Percentiles rank a stretch among this genome's conserved stretches.
Evolutionary conservation across 1,140 invertebrate species (phyloP).

Genomic region (Steinernema khuongi): DNA sequence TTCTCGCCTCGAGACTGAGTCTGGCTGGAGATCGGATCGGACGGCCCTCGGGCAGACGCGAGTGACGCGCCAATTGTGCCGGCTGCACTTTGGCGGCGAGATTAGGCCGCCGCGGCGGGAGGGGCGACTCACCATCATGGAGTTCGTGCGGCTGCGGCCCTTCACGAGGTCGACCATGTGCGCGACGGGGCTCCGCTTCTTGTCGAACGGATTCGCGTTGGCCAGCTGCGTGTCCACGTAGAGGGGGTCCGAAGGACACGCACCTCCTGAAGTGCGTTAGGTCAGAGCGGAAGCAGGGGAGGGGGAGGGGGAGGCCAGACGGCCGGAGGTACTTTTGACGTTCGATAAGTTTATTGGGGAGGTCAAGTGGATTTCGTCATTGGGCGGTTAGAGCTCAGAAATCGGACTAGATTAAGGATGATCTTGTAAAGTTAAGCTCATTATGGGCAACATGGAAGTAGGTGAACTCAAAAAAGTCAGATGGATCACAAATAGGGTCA

Average conservation of each 20-base stretch:
- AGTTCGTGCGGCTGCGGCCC: constrained; percentile 5
- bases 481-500: too few relatives aligned
- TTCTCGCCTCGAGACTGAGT: not conserved
- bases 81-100: not conserved
- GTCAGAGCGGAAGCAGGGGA: not conserved
- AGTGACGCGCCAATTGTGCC: not conserved
- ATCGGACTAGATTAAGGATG: too few relatives aligned
- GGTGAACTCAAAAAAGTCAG: too few relatives aligned
- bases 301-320: not conserved
- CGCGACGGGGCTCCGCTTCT: not conserved
- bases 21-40: not conserved
- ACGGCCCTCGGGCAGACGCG: not conserved
- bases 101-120: not conserved
- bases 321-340: not conserved
- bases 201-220: not conserved
- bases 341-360: too few relatives aligned
- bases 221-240: not conserved
- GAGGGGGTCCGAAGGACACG: not conserved
- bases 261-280: not conserved
- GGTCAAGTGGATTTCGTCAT: too few relatives aligned
- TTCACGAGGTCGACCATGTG: constrained; percentile 12
- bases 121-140: constrained; percentile 1
- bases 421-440: not conserved
- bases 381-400: too few relatives aligned
- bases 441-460: not conserved